Conservation (phyloP, 2,113 vertebrate genomes). For the Nannospalax galili region DNA sequence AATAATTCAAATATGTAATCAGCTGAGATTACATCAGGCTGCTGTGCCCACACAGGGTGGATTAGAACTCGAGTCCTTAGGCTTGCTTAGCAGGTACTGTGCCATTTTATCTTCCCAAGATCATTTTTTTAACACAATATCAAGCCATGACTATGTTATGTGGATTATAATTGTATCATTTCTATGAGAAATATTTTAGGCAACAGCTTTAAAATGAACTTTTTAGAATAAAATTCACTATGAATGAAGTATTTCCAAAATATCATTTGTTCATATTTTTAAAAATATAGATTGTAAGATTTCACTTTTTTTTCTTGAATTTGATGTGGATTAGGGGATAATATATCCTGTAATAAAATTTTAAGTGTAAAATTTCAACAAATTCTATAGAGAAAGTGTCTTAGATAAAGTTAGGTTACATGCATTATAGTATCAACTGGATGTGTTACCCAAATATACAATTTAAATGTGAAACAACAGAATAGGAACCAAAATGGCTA, state of each 20-base stretch:
- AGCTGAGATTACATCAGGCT: background rate
- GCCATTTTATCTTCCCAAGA: background rate
- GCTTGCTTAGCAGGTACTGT: background rate
- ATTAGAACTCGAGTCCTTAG: background rate
- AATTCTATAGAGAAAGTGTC: background rate
- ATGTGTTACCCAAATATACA: constrained; percentile 22
- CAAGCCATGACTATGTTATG: background rate
- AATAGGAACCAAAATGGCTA: constrained; percentile 58
- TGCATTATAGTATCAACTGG: constrained; percentile 37
- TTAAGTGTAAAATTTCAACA: constrained; percentile 33
- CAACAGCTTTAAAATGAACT: background rate
- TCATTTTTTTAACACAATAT: background rate
- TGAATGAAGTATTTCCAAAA: background rate
- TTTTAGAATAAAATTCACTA: background rate
- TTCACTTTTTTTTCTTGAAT: constrained; percentile 38
- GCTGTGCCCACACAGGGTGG: background rate
- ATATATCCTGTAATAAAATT: background rate
- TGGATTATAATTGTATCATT: background rate
- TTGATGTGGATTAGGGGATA: background rate
- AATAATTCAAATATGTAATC: background rate
- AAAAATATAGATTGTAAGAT: constrained; percentile 13
- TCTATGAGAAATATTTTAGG: constrained; percentile 31
- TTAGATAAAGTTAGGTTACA: background rate
- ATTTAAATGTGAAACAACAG: constrained; percentile 51
- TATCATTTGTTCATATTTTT: background rate